Percentiles rank a stretch among this genome's conserved stretches.
These are phyloP conservation scores for Melitaea athalia DNA, from an alignment of 2,888 invertebrate genomes.

Conservation along the genomic window DNA sequence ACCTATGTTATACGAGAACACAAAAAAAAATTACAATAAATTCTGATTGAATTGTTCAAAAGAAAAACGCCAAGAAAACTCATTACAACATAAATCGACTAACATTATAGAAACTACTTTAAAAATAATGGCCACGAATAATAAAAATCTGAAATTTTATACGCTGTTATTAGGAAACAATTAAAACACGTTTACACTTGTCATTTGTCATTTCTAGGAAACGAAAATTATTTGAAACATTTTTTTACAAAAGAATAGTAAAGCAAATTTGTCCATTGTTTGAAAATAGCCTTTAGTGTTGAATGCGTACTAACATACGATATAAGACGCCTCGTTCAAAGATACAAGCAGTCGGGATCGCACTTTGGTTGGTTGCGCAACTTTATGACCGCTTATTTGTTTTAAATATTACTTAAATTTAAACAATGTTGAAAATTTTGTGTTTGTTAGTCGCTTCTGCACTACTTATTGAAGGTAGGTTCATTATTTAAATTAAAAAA, in stretches of 20 bases:
- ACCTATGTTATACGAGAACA: too few species aligned
- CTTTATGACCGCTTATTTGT: constrained; percentile 24
- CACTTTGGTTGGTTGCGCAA: constrained; percentile 29
- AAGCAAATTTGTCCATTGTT: constrained; percentile 22
- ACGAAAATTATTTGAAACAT: constrained; percentile 24
- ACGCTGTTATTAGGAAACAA: neutral
- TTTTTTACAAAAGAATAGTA: constrained; percentile 34
- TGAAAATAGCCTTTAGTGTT: constrained; percentile 22
- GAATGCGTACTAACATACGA: constrained; percentile 30
- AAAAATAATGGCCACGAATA: neutral
- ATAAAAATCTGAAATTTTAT: neutral
- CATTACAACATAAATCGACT: too few species aligned
- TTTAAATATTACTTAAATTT: neutral
- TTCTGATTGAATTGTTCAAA: too few species aligned
- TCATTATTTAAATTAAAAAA: neutral
- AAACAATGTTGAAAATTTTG: constrained; percentile 28
- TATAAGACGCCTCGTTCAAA: constrained; percentile 37
- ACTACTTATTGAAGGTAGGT: constrained; percentile 31
- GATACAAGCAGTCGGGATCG: constrained; percentile 36
- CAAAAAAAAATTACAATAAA: too few species aligned
- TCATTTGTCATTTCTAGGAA: constrained; percentile 17
- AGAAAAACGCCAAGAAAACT: too few species aligned
- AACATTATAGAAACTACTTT: too few species aligned
- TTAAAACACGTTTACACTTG: constrained; percentile 2
- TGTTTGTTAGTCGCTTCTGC: constrained; percentile 23